Evolutionary conservation across 2,888 invertebrate genomes (phyloP), one percentile per base, ranked within the genome.

Genomic region (Celastrina argiolus): DNA sequence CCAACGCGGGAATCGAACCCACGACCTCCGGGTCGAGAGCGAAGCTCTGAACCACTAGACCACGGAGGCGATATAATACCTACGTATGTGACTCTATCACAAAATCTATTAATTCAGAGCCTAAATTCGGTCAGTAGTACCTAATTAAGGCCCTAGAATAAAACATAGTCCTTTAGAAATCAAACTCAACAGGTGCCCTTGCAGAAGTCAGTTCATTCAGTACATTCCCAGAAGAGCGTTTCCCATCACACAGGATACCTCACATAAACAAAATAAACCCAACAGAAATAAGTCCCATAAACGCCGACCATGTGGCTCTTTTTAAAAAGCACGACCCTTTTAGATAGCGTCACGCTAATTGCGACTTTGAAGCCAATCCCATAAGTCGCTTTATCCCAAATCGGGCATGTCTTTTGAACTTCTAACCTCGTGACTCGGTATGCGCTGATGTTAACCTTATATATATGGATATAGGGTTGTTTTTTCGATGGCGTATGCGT

Each of bases 201-300:
- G 36, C 36, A 36, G 36, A 51, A 51, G 26, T 42, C 42, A 12
- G 12, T 6, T 51, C 12, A 5, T 51, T 5, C 51, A 22, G 22
- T 51, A 51, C 22, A 51, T 51, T 51, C 51, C 51, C 22, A 51
- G 51, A 22, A 51, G 26, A 45, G 26, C 51, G 22, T 12, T 51
- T 51, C 51, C 51, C 51, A 51, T 12, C 28, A 14, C 61, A 36
- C 61, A 61, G 61, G 61, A 61, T 61, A 36, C 61, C 16, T 14
- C 22, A 18, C 36, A 22, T 39, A 61, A 78, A 75, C 75, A 81
- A 78, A 78, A 81, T 76, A 78, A 78, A 77, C 69, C 75, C 84
- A 84, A 81, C 76, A 74, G 72, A 81, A 81, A 81, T 81, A 84
- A 78, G 71, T 72, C 63, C 67, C 67, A 76, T 77, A 83, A 69